Evolutionary conservation across 2,888 invertebrate genomes (phyloP), one percentile per base, ranked within the genome.

Genomic region (Mayetiola destructor): DNA sequence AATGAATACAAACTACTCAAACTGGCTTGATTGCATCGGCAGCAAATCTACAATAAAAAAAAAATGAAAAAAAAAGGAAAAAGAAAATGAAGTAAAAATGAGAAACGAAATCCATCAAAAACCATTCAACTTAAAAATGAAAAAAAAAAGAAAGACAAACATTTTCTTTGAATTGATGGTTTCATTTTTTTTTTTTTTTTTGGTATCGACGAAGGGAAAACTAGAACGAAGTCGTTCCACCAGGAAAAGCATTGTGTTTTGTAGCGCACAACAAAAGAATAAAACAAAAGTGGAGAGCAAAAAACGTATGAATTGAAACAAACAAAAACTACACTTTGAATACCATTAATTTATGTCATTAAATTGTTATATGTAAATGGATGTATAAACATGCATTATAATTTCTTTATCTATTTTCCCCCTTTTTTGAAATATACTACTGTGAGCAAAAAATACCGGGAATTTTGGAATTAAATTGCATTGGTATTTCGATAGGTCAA

Each of bases 11-110:
- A 32, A 32, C 32, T 9, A 32, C 6, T 32, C 12, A 32, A 32
- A n/a, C n/a, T n/a, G n/a, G 32, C 6, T 32, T 32, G 12, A 32
- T 32, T 32, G 30, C 53, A 53, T 30, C 53, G 30, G 53, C 53
- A 53, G 53, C 53, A 53, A 53, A 53, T 53, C 53, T 53, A 53
- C 53, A 53, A 53, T 5, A 37, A 53, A 53, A 18, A 40, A 16
- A 10, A 40, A 40, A 16, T 27, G 6, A 52, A 30, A 52, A 52
- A 52, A 52, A n/a, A n/a, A 52, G 29, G 5, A 30, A 16, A 12
- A 53, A 53, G 2, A 18, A 18, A 53, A 53, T 32, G 10, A 53
- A 12, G 29, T 29, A 18, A 16, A 53, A 53, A 53, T 2, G 29
- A 32, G 12, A 32, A 32, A 32, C 6, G 12, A 32, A 32, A 32